Evolutionary conservation across 2,888 invertebrate species (phyloP).

Genomic region (Caenorhabditis auriculariae): DNA sequence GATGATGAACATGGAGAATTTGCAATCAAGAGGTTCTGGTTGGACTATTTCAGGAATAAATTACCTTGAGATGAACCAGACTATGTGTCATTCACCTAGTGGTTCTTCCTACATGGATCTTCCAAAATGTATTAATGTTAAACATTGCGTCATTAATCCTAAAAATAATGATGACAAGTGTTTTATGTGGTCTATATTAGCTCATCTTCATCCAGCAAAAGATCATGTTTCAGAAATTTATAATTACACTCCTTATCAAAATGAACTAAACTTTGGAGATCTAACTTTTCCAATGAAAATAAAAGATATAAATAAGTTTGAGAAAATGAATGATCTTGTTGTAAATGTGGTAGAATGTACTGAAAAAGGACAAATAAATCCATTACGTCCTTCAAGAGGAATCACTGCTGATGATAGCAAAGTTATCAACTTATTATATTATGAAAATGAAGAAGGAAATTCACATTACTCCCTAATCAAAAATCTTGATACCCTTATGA

Average conservation of each 20-base stretch:
- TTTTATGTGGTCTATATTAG: conserved; percentile 33
- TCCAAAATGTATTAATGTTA: conserved; percentile 21
- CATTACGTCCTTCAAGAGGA: conserved; percentile 11
- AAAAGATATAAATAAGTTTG: conserved; percentile 35
- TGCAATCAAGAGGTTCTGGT: conserved; percentile 17
- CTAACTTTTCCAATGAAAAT: conserved; percentile 26
- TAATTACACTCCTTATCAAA: conserved; percentile 18
- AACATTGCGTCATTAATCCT: conserved; percentile 21
- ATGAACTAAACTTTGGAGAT: conserved; percentile 31
- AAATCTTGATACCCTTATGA: conserved; percentile 25
- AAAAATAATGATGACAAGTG: conserved; percentile 29
- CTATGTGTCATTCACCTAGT: conserved; percentile 7
- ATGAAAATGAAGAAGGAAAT: conserved; percentile 17
- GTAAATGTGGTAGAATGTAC: conserved; percentile 20
- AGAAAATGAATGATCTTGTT: conserved; percentile 31
- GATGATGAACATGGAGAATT: conserved; percentile 14
- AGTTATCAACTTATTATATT: conserved; percentile 25
- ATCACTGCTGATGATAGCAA: conserved; percentile 4
- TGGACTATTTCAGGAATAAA: conserved; percentile 12
- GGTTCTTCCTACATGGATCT: conserved; percentile 17
- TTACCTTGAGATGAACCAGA: conserved; percentile 15
- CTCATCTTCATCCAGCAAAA: conserved; percentile 23
- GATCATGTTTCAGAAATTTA: conserved; percentile 20
- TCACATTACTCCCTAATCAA: conserved; percentile 25
- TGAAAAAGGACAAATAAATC: conserved; percentile 12